Base-by-base conservation (phyloP, 2,888 invertebrate genomes). In the Lucinisca nassula region DNA sequence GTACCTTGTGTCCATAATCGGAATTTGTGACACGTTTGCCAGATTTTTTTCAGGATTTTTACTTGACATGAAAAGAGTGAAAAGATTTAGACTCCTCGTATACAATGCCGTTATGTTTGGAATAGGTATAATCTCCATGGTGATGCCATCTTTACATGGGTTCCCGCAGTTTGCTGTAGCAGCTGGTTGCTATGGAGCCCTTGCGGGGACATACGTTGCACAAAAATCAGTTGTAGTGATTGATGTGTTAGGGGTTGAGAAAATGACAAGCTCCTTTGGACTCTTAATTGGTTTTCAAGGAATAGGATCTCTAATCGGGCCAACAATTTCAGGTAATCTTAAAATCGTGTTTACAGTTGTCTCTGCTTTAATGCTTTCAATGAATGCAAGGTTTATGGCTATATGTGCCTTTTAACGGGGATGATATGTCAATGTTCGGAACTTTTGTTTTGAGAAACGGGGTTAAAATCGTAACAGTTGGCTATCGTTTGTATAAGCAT, bases 11-110 rank as follows among this genome's bases (percentile, higher is more conserved):
- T 98, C 98, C 0, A 97, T 98, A 1, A 98, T 99, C 93, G 99
- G 99, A 37, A 97, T 98, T 67, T 97, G 98, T 0, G 99, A 99
- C 95, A 99, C 99, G 0, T 95, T 98, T 72, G 99, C 99, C 73
- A 98, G 99, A 97, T 97, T 99, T 35, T 40, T 87, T n/a, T 93
- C 92, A 37, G 94, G 94, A 8, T 88, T 94, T 61, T 38, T 94
- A 37, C 90, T 95, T 35, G 93, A 95, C 81, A 79, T 93, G 24
- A 91, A 90, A 61, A 45, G 70, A 12, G 77, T 94, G 3, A 90
- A 89, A 82, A 88, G 85, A 17, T 84, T 89, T 79, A 88, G 93
- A 0, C 73, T 88, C n/a, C 70, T 86, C 0, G 83, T 92, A 3
- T 94, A 93, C 51, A 92, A 92, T 49, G 81, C 79, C 37, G 90